phyloP scores from a whole-genome alignment of 92 coral and sea anemone species.

The Parazoanthus swiftii region DNA sequence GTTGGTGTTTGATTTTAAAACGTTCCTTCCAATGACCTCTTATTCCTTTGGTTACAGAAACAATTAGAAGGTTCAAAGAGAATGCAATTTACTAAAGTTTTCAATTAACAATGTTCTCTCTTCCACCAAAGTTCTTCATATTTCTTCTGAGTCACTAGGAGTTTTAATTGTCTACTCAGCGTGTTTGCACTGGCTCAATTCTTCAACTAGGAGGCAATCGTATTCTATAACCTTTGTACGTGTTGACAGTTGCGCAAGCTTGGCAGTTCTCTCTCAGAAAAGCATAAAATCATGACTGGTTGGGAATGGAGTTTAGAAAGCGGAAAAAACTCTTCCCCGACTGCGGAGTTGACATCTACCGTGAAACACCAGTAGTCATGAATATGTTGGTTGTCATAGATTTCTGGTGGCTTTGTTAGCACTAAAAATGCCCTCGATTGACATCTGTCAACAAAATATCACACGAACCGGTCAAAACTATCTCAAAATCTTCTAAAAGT shows the following conservation, averaged over 20 bases:
- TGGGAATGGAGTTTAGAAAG: background rate
- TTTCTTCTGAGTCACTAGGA: background rate
- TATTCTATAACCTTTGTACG: background rate
- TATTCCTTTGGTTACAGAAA: conserved; percentile 69
- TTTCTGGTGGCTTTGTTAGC: conserved; percentile 33
- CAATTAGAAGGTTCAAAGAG: conserved; percentile 66
- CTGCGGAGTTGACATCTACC: background rate
- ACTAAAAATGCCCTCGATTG: conserved; percentile 8
- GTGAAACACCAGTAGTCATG: conserved; percentile 28
- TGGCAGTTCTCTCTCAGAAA: background rate
- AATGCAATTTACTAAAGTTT: conserved; percentile 58
- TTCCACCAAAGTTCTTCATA: conserved; percentile 12
- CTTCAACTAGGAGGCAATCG: background rate
- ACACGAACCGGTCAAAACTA: conserved; percentile 1
- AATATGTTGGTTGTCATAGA: conserved; percentile 10
- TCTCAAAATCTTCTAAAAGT: conserved; percentile 29
- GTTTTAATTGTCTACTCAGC: background rate
- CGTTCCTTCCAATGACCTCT: conserved; percentile 55
- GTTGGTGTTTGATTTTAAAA: conserved; percentile 35
- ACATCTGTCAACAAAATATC: conserved; percentile 3
- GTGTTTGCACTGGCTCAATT: background rate
- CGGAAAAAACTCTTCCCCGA: conserved; percentile 4
- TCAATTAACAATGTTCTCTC: conserved; percentile 48
- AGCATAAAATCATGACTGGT: background rate
- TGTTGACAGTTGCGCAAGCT: background rate